Evolutionary conservation across 2,113 vertebrate species (phyloP).

Genomic region (Ochotona curzoniae): DNA sequence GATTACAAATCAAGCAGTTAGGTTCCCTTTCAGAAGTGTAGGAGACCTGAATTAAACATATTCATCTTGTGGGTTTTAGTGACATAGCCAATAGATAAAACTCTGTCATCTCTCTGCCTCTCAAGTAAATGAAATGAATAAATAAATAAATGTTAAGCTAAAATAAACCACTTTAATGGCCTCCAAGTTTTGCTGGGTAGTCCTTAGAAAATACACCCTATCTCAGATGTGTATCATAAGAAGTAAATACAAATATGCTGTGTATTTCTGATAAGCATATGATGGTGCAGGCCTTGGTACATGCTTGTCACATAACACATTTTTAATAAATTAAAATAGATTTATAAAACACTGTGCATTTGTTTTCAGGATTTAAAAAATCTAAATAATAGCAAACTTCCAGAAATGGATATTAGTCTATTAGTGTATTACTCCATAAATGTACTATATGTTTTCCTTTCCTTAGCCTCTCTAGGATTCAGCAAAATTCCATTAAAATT

Average conservation of each 20-base stretch:
- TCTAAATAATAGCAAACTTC: not conserved
- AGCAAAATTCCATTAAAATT: conserved; percentile 34
- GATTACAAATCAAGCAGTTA: too few relatives aligned
- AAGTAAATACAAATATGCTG: not conserved
- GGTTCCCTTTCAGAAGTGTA: too few relatives aligned
- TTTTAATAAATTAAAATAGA: not conserved
- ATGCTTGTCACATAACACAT: not conserved
- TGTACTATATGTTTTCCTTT: conserved; percentile 6
- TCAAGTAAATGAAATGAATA: too few relatives aligned
- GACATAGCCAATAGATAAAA: too few relatives aligned
- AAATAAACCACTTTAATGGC: not conserved
- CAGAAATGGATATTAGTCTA: not conserved
- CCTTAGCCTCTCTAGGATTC: not conserved
- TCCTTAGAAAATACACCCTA: not conserved
- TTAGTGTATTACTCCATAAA: not conserved
- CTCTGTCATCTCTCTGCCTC: too few relatives aligned
- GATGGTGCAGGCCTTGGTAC: not conserved
- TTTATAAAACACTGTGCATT: not conserved
- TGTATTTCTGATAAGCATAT: not conserved
- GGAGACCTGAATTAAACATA: too few relatives aligned
- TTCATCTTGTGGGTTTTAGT: too few relatives aligned
- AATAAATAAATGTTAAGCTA: too few relatives aligned
- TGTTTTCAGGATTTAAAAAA: not conserved
- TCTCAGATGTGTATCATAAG: not conserved
- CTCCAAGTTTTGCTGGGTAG: not conserved